Conservation (phyloP, 2,113 vertebrate species). For the Vulpes vulpes region DNA sequence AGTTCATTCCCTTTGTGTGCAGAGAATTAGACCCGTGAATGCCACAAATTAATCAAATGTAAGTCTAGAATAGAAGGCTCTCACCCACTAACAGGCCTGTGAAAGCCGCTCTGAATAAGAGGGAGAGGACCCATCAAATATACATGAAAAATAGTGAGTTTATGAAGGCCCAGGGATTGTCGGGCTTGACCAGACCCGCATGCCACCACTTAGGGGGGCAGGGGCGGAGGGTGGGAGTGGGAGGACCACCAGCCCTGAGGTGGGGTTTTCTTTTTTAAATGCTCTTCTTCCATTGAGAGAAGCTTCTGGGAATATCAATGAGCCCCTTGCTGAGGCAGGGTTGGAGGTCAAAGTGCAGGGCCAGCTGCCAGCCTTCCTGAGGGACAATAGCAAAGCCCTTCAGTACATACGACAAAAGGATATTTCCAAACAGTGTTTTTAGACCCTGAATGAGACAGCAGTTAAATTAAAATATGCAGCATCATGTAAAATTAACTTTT, state of each 20-base stretch:
- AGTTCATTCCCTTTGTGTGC: slow-evolving; percentile 94
- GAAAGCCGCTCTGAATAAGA: slow-evolving; percentile 86
- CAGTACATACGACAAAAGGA: slow-evolving; percentile 83
- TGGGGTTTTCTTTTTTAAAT: slow-evolving; percentile 86
- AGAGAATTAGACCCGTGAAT: slow-evolving; percentile 91
- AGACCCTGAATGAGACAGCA: slow-evolving; percentile 77
- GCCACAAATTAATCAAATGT: slow-evolving; percentile 97
- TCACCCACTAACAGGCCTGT: slow-evolving; percentile 87
- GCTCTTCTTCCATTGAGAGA: slow-evolving; percentile 88
- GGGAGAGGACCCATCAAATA: slow-evolving; percentile 90
- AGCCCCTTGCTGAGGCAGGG: slow-evolving; percentile 88
- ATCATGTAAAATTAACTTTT: slow-evolving; percentile 84
- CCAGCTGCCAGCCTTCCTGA: slow-evolving; percentile 92
- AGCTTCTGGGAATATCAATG: slow-evolving; percentile 87
- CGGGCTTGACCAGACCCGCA: slow-evolving; percentile 87
- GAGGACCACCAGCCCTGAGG: slow-evolving; percentile 88
- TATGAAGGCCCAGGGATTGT: slow-evolving; percentile 87
- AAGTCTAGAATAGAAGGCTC: slow-evolving; percentile 89
- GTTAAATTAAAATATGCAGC: slow-evolving; percentile 81
- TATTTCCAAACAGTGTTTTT: slow-evolving; percentile 81
- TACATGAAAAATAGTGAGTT: slow-evolving; percentile 92
- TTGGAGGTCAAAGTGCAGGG: slow-evolving; percentile 91
- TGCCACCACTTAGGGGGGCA: slow-evolving; percentile 88
- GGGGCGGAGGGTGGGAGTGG: slow-evolving; percentile 78
- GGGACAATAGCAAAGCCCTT: slow-evolving; percentile 87